phyloP scores from a whole-genome alignment of 1,140 invertebrate genomes.

The Procambarus virginalis region DNA sequence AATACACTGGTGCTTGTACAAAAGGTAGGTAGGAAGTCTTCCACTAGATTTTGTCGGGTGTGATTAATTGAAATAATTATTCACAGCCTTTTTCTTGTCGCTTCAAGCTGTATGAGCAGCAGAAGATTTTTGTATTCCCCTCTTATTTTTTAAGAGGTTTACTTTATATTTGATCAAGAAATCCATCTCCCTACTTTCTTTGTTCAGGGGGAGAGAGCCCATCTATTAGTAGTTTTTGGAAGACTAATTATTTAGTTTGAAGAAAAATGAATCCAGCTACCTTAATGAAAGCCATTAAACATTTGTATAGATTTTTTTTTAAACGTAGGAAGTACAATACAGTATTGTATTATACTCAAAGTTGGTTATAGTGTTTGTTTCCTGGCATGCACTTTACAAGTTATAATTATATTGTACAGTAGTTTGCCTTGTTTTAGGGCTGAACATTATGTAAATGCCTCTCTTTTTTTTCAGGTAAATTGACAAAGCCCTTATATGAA shows the following conservation, averaged over 20 bases:
- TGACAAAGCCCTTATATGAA: too few relatives aligned
- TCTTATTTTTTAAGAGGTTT: neutral
- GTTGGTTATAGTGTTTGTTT: neutral
- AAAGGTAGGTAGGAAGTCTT: slow-evolving; percentile 4
- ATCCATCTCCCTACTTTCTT: too few relatives aligned
- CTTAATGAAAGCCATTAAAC: neutral
- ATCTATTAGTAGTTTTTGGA: neutral
- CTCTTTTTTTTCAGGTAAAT: too few relatives aligned
- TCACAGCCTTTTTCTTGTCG: neutral
- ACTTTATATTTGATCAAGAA: neutral
- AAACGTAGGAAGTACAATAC: neutral
- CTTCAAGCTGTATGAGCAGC: neutral
- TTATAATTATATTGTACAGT: neutral
- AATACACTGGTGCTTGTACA: neutral
- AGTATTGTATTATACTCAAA: neutral
- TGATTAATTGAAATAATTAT: neutral
- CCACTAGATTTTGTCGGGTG: neutral
- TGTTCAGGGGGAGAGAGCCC: too few relatives aligned
- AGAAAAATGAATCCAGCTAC: neutral
- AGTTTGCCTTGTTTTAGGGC: neutral
- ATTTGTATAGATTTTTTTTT: neutral
- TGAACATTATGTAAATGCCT: too few relatives aligned
- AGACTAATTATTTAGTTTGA: neutral
- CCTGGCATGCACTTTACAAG: neutral
- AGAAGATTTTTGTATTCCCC: neutral